phyloP scores from a whole-genome alignment of 2,888 invertebrate genomes.

The Orthosia gothica region DNA sequence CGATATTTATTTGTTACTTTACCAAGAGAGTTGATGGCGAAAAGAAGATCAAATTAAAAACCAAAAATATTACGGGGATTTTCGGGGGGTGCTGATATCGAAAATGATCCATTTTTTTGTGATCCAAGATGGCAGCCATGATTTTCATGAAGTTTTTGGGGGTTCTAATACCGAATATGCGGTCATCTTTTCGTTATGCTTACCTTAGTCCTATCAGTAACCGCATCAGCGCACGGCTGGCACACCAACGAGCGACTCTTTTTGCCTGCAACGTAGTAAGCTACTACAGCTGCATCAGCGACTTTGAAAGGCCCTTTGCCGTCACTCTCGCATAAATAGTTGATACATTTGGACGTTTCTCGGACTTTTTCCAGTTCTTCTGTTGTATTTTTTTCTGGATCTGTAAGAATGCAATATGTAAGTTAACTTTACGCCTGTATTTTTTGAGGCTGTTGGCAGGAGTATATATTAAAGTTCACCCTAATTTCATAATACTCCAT shows the following conservation, averaged over 20 bases:
- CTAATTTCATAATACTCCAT: no score
- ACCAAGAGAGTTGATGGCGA: no score
- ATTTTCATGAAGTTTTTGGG: no score
- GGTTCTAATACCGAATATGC: background rate
- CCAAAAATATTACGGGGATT: no score
- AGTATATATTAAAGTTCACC: no score
- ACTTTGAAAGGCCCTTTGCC: conserved; percentile 68
- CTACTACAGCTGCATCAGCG: conserved; percentile 83
- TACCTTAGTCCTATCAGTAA: conserved; percentile 78
- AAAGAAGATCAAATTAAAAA: no score
- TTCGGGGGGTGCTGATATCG: background rate
- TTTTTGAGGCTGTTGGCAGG: no score
- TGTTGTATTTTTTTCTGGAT: background rate
- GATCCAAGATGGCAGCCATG: no score
- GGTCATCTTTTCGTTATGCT: background rate
- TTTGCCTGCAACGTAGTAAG: conserved; percentile 83
- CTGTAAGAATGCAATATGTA: background rate
- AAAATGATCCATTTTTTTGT: background rate
- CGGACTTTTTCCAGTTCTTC: conserved; percentile 26
- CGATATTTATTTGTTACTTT: no score
- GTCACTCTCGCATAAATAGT: conserved; percentile 88
- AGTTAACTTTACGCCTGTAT: no score
- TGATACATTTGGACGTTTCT: conserved; percentile 86
- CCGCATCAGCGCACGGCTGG: conserved; percentile 68
- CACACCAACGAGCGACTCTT: conserved; percentile 73